Base-by-base conservation (phyloP, 2,113 vertebrate species). In the Daphoenositta chrysoptera region DNA sequence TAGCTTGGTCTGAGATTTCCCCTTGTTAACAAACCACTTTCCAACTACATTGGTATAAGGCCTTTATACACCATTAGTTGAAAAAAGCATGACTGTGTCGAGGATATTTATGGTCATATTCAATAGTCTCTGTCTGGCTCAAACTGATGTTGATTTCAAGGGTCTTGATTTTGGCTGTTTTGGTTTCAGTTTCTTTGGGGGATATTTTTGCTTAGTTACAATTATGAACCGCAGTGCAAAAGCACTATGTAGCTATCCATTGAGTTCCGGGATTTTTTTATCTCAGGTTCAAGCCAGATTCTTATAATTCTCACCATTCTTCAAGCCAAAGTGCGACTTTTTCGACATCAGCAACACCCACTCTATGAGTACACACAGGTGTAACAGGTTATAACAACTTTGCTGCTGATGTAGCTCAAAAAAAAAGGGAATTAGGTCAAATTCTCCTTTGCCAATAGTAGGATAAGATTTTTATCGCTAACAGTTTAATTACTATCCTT, bases 321-420 rank as follows among this genome's bases (percentile, higher is more conserved):
- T 47, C 54, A 73, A 47, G n/a, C 30, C 15, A 35, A 75, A 75
- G 24, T 61, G 17, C 51, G 71, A 24, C 10, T 72, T 57, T 71
- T 35, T 39, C 69, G n/a, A 18, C 26, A 83, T 44, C 42, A 78
- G 6, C 20, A 7, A 11, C 56, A 37, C 6, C 21, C 2, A 7
- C 1, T 44, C 13, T 14, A 2, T 0, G 2, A 39, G 4, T 48
- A 72, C 0, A 1, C 11, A 30, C 4, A 42, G 11, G 7, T 47
- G 5, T 35, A 51, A 31, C 13, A 63, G 13, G 10, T 40, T 70
- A 26, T 69, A 75, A 75, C 5, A 65, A n/a, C 13, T 71, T 73
- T 87, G 7, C 5, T 92, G 70, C 15, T 42, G 15, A 50, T 64
- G 12, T 35, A 39, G 30, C 22, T 20, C 6, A 35, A 33, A 75